Base-by-base conservation (phyloP, 2,113 vertebrate genomes). In the Callopanchax toddi region DNA sequence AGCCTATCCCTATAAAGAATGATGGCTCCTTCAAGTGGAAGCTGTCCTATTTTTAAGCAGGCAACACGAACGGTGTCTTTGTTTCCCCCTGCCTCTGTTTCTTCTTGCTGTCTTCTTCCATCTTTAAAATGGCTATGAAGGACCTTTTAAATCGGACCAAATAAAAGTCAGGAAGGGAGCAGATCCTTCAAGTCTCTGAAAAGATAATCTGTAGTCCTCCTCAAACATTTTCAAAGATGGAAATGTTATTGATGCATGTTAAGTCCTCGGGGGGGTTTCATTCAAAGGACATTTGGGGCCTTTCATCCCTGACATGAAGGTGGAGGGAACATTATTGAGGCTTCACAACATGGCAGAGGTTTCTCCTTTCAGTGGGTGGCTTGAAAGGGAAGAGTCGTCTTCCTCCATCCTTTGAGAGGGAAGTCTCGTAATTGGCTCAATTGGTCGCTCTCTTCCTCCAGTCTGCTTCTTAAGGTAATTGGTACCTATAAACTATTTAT, bases 271-370 rank as follows among this genome's bases (percentile, higher is more conserved):
- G 89, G 84, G n/a, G 86, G 66, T 81, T 87, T 87, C 67, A 78
- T 85, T 88, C 85, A 88, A 87, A 90, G 83, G 89, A 87, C 84
- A 74, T 86, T 85, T 82, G 63, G 79, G 67, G 64, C 49, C 82
- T 92, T 90, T 91, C 76, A 88, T 90, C 83, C 71, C 72, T 79
- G 83, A 88, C 87, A 89, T 89, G 82, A 89, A 91, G 86, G 90
- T 87, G 85, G 72, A 85, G 62, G 43, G 76, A 87, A 88, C 81
- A 81, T 89, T 90, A 78, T 84, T 84, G 81, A 81, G 76, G 76
- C 84, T 86, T 53, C 53, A 46, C 88, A 66, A 88, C 86, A 86
- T 86, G 79, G 83, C 71, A 76, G 79, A 76, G 77, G 58, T 70
- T 79, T 71, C 76, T 70, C 44, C 72, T 85, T 85, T 84, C 71